Evolutionary conservation across 2,113 vertebrate species (phyloP).

Genomic region (Microtus ochrogaster): DNA sequence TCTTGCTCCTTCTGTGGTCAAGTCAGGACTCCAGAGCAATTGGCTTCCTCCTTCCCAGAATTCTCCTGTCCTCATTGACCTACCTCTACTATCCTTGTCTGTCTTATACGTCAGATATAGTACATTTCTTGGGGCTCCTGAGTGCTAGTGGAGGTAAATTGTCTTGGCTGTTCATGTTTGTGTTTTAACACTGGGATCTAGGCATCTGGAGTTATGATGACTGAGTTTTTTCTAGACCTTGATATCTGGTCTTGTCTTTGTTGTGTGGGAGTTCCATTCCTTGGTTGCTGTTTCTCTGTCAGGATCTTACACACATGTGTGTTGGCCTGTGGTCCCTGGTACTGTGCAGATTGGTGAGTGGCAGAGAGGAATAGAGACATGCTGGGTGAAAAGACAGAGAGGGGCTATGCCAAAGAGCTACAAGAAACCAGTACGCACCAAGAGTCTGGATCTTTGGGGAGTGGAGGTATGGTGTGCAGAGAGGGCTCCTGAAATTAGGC

Average conservation of each 20-base stretch:
- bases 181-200: neutral
- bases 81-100: no score
- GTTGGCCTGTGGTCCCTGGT: neutral
- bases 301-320: neutral
- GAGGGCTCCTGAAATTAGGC: neutral
- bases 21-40: no score
- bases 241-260: neutral
- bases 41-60: no score
- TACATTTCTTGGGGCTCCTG: neutral
- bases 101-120: neutral
- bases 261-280: no score
- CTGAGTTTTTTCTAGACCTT: neutral
- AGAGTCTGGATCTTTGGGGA: neutral
- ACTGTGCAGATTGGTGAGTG: neutral
- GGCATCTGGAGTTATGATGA: neutral
- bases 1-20: no score
- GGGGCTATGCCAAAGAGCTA: neutral
- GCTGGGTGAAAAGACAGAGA: neutral
- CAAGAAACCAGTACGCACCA: neutral
- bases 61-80: no score
- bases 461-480: neutral
- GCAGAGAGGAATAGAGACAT: neutral
- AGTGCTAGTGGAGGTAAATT: neutral
- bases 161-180: neutral
- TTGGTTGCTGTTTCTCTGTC: neutral